Percentiles rank a stretch among this genome's conserved stretches.
phyloP scores from a whole-genome alignment of 2,888 invertebrate genomes.

The Meiosimyza platycephala region DNA sequence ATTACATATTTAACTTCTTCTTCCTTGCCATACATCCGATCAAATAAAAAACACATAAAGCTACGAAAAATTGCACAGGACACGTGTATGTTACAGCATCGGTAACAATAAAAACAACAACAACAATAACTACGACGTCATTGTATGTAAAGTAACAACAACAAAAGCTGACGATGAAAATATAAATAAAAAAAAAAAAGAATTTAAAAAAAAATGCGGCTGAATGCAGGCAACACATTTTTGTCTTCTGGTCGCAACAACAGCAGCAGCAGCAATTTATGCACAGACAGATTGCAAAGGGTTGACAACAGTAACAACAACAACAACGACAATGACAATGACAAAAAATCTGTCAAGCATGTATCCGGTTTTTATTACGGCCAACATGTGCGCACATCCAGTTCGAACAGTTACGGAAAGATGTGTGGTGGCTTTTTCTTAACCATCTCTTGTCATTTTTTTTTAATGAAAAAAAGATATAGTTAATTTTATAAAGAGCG shows the following conservation, averaged over 20 bases:
- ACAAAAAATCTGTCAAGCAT: constrained; percentile 34
- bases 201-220: too few relatives aligned
- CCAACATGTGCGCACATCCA: background rate
- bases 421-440: too few relatives aligned
- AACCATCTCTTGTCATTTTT: too few relatives aligned
- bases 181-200: too few relatives aligned
- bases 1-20: background rate
- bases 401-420: too few relatives aligned
- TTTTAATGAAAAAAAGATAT: too few relatives aligned
- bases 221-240: constrained; percentile 25
- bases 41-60: constrained; percentile 17
- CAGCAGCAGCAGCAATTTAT: constrained; percentile 16
- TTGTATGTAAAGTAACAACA: too few relatives aligned
- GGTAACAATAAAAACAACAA: too few relatives aligned
- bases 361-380: constrained; percentile 34
- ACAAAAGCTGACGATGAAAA: too few relatives aligned
- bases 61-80: constrained; percentile 2
- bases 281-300: constrained; percentile 31
- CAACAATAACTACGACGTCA: too few relatives aligned
- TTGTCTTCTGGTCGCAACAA: constrained; percentile 22
- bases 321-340: constrained; percentile 19
- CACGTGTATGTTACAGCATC: constrained; percentile 2
- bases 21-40: constrained; percentile 2
- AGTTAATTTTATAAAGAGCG: too few relatives aligned
- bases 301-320: constrained; percentile 18